Evolutionary conservation across 2,888 invertebrate species (phyloP).

Genomic region (Drosophila meridiana): DNA sequence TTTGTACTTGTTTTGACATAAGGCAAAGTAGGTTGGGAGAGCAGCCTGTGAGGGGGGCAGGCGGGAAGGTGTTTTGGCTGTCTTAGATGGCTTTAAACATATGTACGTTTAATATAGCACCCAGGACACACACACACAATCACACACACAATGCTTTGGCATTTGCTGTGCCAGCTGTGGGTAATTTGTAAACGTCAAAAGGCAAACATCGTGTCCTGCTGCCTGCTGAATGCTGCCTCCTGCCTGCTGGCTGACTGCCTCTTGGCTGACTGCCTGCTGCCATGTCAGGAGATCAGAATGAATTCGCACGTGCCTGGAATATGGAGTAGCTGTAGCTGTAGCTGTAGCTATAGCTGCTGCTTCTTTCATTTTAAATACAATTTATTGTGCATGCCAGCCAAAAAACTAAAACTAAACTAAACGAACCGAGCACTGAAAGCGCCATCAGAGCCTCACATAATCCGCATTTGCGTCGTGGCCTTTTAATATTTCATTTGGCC

Average conservation of each 20-base stretch:
- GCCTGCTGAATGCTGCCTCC: slow-evolving; percentile 26
- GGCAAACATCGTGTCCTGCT: slow-evolving; percentile 75
- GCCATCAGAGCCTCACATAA: slow-evolving; percentile 44
- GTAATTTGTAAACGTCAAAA: slow-evolving; percentile 80
- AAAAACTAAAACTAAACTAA: slow-evolving; percentile 60
- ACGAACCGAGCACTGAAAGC: slow-evolving; percentile 28
- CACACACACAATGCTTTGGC: slow-evolving; percentile 38
- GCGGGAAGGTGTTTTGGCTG: slow-evolving; percentile 12
- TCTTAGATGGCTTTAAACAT: slow-evolving; percentile 67
- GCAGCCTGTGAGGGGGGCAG: neutral
- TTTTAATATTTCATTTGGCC: slow-evolving; percentile 70
- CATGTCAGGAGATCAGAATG: slow-evolving; percentile 73
- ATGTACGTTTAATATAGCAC: slow-evolving; percentile 78
- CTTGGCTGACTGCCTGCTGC: slow-evolving; percentile 33
- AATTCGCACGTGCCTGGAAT: slow-evolving; percentile 76
- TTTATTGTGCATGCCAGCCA: slow-evolving; percentile 68
- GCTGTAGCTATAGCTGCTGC: slow-evolving; percentile 5
- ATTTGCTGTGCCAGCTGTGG: slow-evolving; percentile 71
- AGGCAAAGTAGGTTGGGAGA: neutral
- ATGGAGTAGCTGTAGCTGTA: slow-evolving; percentile 27
- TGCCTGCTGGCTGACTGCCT: slow-evolving; percentile 13
- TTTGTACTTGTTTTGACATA: slow-evolving; percentile 69
- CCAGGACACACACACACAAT: slow-evolving; percentile 31
- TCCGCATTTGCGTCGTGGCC: slow-evolving; percentile 64
- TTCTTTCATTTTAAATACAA: slow-evolving; percentile 77